Conservation (phyloP, 2,113 vertebrate genomes). For the Progne subis region DNA sequence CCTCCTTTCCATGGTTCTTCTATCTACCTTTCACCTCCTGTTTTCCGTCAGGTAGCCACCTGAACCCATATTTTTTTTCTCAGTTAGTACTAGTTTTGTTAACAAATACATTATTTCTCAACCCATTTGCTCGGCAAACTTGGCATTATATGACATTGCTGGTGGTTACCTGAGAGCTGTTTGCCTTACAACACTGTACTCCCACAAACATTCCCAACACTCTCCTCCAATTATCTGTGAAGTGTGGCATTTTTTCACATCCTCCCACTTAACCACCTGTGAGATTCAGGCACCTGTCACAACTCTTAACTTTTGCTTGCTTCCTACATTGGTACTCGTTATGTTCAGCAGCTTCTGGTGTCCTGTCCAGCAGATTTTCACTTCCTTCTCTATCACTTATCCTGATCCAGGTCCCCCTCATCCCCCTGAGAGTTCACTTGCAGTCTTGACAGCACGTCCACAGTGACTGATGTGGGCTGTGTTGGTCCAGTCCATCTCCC, state of each 20-base stretch:
- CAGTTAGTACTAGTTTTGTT: neutral
- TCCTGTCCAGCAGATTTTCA: neutral
- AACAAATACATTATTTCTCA: neutral
- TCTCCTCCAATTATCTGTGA: neutral
- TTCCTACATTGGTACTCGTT: neutral
- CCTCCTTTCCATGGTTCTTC: neutral
- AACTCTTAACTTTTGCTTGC: neutral
- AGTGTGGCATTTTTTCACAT: neutral
- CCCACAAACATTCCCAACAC: neutral
- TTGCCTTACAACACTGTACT: neutral
- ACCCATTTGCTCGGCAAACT: neutral
- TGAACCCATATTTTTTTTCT: neutral
- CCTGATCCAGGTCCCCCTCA: neutral
- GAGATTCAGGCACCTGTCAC: neutral
- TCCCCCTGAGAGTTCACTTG: neutral
- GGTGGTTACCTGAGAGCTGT: neutral
- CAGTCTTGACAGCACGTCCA: neutral
- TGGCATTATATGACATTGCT: neutral
- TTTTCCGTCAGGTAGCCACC: neutral
- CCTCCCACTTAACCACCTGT: neutral
- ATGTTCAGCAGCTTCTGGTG: neutral
- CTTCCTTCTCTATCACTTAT: neutral
- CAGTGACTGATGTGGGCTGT: neutral
- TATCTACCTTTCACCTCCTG: neutral
- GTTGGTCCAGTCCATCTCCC: neutral